Evolutionary conservation across 2,797 vertebrate genomes (phyloP).

Genomic region (Dromococcyx pavoninus): DNA sequence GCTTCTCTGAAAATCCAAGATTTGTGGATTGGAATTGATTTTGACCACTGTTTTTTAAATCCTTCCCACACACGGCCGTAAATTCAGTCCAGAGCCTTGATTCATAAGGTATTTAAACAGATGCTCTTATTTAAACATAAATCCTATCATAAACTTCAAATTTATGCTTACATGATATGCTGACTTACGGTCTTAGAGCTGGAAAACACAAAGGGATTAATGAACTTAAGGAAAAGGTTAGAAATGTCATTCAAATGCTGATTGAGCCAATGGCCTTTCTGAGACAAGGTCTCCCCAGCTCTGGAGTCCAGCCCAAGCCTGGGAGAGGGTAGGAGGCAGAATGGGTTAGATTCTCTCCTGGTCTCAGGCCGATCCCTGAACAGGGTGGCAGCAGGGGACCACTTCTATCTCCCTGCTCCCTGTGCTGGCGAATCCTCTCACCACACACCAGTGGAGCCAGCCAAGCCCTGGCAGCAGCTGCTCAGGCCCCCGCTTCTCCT

Average conservation of each 20-base stretch:
- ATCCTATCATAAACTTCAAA: conserved; percentile 69
- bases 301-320: conserved; percentile 9
- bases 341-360: neutral
- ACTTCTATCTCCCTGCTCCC: neutral
- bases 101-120: conserved; percentile 68
- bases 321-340: neutral
- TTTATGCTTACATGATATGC: conserved; percentile 69
- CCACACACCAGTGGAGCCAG: neutral
- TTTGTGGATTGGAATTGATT: conserved; percentile 62
- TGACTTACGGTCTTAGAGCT: conserved; percentile 68
- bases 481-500: conserved; percentile 11
- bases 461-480: neutral
- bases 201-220: conserved; percentile 72
- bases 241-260: conserved; percentile 70
- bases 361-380: neutral
- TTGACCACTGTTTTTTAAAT: conserved; percentile 38
- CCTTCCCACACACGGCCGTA: conserved; percentile 46
- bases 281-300: conserved; percentile 29
- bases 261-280: conserved; percentile 65
- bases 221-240: conserved; percentile 72
- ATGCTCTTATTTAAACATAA: conserved; percentile 71
- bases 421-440: neutral
- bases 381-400: neutral
- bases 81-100: conserved; percentile 61
- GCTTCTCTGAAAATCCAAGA: conserved; percentile 6